A percentile compares a stretch with the other conserved stretches of the same genome.
phyloP scores from a whole-genome alignment of 1,140 invertebrate genomes.

The Mamestra configurata region DNA sequence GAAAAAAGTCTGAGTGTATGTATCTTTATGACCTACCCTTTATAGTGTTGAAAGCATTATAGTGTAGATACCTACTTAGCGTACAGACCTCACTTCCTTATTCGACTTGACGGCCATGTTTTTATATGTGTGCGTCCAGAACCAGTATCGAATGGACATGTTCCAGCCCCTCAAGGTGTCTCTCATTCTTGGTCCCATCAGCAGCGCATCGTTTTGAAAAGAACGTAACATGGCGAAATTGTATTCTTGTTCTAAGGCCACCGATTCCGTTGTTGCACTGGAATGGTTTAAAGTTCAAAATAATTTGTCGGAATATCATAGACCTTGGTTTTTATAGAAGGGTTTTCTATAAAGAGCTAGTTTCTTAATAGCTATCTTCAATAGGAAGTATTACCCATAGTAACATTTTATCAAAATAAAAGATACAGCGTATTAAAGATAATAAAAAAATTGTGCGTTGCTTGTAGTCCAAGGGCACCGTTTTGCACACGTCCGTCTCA shows the following conservation, averaged over 20 bases:
- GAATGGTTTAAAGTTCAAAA: slow-evolving; percentile 27
- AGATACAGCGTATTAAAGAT: too few relatives aligned
- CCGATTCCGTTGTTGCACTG: slow-evolving; percentile 60
- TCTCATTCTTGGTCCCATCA: slow-evolving; percentile 78
- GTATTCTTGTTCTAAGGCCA: slow-evolving; percentile 71
- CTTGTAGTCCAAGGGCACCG: too few relatives aligned
- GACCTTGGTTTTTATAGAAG: too few relatives aligned
- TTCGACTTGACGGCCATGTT: slow-evolving; percentile 68
- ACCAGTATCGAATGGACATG: slow-evolving; percentile 81
- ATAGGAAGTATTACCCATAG: too few relatives aligned
- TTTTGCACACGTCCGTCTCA: neutral
- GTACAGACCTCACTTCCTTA: slow-evolving; percentile 75
- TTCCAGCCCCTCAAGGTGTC: slow-evolving; percentile 77
- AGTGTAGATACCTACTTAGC: neutral
- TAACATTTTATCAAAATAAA: too few relatives aligned
- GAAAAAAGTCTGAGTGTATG: too few relatives aligned
- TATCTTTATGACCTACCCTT: too few relatives aligned
- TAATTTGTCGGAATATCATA: too few relatives aligned
- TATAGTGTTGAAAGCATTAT: neutral
- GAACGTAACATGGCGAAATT: slow-evolving; percentile 76
- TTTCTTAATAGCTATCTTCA: too few relatives aligned
- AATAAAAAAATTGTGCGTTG: too few relatives aligned
- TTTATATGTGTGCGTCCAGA: slow-evolving; percentile 77
- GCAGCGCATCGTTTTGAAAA: slow-evolving; percentile 72
- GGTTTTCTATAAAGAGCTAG: neutral